Evolutionary conservation across 2,797 vertebrate genomes (phyloP), one percentile per base, ranked within the genome.

Genomic region (Graptemys geographica): DNA sequence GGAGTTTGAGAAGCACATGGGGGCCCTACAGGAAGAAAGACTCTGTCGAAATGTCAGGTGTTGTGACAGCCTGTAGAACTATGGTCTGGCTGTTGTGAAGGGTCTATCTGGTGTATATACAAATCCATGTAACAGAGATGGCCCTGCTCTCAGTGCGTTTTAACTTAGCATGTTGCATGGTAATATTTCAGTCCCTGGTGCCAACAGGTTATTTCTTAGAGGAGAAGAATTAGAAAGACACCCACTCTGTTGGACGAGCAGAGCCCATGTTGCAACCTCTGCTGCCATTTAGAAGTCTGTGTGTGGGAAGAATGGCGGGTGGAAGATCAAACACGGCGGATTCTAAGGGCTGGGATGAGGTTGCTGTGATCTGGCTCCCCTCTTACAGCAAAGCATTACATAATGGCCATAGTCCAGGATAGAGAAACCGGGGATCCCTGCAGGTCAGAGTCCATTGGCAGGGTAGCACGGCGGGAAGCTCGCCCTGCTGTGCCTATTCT

Each of bases 191-290:
- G 21, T 31, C 65, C n/a, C 49, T 52, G 31, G 8, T 83, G 57
- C 79, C 33, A 47, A 49, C 12, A 0, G 3, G 8, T 65, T 88
- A 12, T 2, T 82, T 74, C 47, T 83, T 5, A 33, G 78, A 57
- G 44, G 25, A 74, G 28, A 23, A 18, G 25, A 82, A 18, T 0
- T 0, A 62, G 18, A 9, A 1, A 1, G 53, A 33, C 23, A 11
- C 59, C 15, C 51, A 3, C 81, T 15, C 28, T 55, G 57, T 41
- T 52, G 72, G 74, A 52, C 2, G 8, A 88, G 51, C 74, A 52
- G 81, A 28, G 19, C 25, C 4, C 6, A 4, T n/a, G 19, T 80
- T 57, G 55, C 53, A 28, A 6, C 59, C 12, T 72, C 59, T 72
- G 16, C 27, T 49, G 52, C 31, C 18, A 85, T 51, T 85, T 79